Base-by-base conservation (phyloP, 2,888 invertebrate species). In the Loripinus fragilis region DNA sequence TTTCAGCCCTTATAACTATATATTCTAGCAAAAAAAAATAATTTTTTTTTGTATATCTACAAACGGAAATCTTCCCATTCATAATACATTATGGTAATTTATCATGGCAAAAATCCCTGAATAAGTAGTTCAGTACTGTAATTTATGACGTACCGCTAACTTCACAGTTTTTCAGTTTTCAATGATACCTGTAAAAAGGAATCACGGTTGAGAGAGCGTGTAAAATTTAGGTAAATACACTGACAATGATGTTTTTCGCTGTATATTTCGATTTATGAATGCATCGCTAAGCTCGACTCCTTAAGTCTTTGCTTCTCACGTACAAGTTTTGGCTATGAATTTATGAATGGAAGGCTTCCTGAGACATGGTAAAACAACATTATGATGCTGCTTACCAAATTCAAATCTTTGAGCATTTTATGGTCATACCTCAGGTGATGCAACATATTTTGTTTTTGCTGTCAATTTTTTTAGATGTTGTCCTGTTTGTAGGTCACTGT, bases 101-200 rank as follows among this genome's bases (percentile, higher is more conserved):
- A 20, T 45, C 60, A 60, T 30, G 33, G 33, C 60, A 60, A 60
- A 60, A 60, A 60, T 10, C 33, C 30, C 30, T 33, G 33, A 60
- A 60, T 33, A 30, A 33, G 60, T 33, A 33, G 23, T 60, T 60
- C 33, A 2, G 12, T 60, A 60, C 60, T 33, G 33, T 60, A 60
- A 60, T 60, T 60, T 60, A 60, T 60, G 60, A 60, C 60, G 60
- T 60, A 60, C 33, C 17, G 33, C 5, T 60, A 60, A 60, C 10
- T 30, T 60, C 20, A 30, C 60, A 60, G 33, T 28, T 38, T n/a
- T 20, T 33, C 30, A 60, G 60, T 60, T 60, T 60, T 60, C 60
- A 60, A 60, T 60, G 60, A 30, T 60, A 60, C 60, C 60, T 60
- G 60, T 10, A 8, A 23, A 60, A 60, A 60, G 60, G 60, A 60